These are phyloP conservation scores for Turritopsis dohrnii DNA, from an alignment of 30 jellyfish, hydroid and myxozoan genomes.

Conservation along the genomic window DNA sequence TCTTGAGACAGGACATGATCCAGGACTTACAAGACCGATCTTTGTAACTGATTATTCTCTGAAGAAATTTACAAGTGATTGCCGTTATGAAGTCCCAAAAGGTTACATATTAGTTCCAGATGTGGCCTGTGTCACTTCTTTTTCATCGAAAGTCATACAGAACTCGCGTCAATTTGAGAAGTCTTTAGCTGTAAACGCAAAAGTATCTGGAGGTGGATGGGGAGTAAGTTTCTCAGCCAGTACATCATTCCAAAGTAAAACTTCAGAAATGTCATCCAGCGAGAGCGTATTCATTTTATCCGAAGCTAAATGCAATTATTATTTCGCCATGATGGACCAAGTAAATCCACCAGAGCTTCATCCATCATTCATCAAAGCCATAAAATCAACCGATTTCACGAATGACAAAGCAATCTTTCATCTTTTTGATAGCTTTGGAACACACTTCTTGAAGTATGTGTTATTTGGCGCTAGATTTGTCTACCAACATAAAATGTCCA, in stretches of 20 bases:
- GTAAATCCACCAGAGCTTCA: slow-evolving; percentile 40
- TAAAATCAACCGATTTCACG: slow-evolving; percentile 5
- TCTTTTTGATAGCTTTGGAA: slow-evolving; percentile 45
- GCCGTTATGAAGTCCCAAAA: slow-evolving; percentile 46
- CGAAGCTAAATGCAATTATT: slow-evolving; percentile 47
- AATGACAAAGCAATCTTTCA: slow-evolving; percentile 24
- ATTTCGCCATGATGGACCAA: slow-evolving; percentile 45
- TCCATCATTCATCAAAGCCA: slow-evolving; percentile 28
- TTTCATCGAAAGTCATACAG: slow-evolving; percentile 31
- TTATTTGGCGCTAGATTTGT: slow-evolving; percentile 53
- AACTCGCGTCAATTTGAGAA: slow-evolving; percentile 33
- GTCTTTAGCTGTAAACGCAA: slow-evolving; percentile 31
- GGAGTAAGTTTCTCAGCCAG: slow-evolving; percentile 57
- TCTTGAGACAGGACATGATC: slow-evolving; percentile 56
- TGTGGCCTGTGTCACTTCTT: slow-evolving; percentile 54
- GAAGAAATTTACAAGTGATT: slow-evolving; percentile 40
- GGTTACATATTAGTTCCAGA: slow-evolving; percentile 55
- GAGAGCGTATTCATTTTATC: slow-evolving; percentile 41
- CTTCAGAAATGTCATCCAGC: slow-evolving; percentile 34
- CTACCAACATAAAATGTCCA: slow-evolving; percentile 45
- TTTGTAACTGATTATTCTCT: slow-evolving; percentile 36
- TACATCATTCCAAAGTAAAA: slow-evolving; percentile 30
- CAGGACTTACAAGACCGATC: slow-evolving; percentile 59
- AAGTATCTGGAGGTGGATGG: slow-evolving; percentile 51
- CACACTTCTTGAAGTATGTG: slow-evolving; percentile 39